Conservation (phyloP, 2,113 vertebrate genomes). For the Numida meleagris region DNA sequence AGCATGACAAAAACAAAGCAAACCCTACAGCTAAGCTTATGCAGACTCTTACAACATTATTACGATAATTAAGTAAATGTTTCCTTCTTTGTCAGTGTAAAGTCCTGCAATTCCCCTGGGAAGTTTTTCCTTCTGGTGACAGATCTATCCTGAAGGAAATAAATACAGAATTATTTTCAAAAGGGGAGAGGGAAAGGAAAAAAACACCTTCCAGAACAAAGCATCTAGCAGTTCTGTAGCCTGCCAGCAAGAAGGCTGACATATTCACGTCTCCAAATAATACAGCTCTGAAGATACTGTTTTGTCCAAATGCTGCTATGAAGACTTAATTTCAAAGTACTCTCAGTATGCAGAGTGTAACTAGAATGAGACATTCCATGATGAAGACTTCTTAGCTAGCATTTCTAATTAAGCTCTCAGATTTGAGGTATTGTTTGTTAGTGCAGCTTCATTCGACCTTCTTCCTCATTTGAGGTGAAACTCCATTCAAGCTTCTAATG, state of each 20-base stretch:
- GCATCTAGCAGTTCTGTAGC: neutral
- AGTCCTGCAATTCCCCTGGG: slow-evolving; percentile 2
- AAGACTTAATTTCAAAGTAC: slow-evolving; percentile 62
- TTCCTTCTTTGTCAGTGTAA: neutral
- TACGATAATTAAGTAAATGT: neutral
- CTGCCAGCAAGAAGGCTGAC: neutral
- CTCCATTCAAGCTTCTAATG: neutral
- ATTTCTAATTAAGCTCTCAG: neutral
- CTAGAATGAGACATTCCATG: neutral
- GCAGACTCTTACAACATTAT: neutral
- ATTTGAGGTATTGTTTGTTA: neutral
- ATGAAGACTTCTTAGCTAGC: neutral
- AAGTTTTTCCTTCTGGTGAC: neutral
- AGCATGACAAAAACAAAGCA: neutral
- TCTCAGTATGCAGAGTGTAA: slow-evolving; percentile 26
- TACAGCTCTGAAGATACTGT: neutral
- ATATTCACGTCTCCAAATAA: slow-evolving; percentile 16
- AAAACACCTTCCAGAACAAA: slow-evolving; percentile 40
- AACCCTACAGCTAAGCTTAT: neutral
- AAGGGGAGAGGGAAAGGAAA: neutral
- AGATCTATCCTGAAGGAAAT: neutral
- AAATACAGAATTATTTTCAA: neutral
- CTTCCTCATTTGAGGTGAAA: neutral
- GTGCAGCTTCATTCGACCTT: slow-evolving; percentile 4
- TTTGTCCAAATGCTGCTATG: neutral